phyloP scores from a whole-genome alignment of 1,140 invertebrate genomes.

The Philaenus spumarius region DNA sequence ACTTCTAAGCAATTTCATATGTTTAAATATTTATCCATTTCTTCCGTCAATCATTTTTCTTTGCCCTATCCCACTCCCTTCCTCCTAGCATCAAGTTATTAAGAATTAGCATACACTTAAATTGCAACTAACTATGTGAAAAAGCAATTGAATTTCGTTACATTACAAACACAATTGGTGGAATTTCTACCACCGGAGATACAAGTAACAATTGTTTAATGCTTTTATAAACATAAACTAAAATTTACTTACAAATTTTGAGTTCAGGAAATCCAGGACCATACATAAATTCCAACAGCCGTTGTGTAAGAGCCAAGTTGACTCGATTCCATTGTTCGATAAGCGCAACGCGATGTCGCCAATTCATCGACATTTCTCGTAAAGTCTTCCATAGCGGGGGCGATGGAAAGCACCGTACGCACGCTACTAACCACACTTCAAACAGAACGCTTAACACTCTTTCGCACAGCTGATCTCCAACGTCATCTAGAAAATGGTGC shows the following conservation, averaged over 20 bases:
- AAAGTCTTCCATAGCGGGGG: conserved; percentile 95
- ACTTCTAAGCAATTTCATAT: too few relatives aligned
- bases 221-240: too few relatives aligned
- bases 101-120: too few relatives aligned
- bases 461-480: conserved; percentile 91
- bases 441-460: conserved; percentile 88
- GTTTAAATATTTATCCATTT: too few relatives aligned
- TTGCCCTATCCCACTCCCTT: too few relatives aligned
- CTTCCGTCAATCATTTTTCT: too few relatives aligned
- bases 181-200: too few relatives aligned
- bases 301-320: conserved; percentile 79
- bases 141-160: too few relatives aligned
- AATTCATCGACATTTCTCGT: conserved; percentile 83
- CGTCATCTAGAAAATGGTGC: conserved; percentile 72
- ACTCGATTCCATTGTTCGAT: conserved; percentile 94
- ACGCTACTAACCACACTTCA: conserved; percentile 92
- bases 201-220: too few relatives aligned
- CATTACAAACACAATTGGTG: too few relatives aligned
- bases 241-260: conserved; percentile 69
- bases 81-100: too few relatives aligned
- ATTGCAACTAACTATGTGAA: too few relatives aligned
- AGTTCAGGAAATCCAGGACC: conserved; percentile 79
- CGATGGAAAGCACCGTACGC: conserved; percentile 82
- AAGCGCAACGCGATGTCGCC: conserved; percentile 87
- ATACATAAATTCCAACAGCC: conserved; percentile 81